Conservation (phyloP, 2,113 vertebrate genomes). For the Peromyscus californicus region DNA sequence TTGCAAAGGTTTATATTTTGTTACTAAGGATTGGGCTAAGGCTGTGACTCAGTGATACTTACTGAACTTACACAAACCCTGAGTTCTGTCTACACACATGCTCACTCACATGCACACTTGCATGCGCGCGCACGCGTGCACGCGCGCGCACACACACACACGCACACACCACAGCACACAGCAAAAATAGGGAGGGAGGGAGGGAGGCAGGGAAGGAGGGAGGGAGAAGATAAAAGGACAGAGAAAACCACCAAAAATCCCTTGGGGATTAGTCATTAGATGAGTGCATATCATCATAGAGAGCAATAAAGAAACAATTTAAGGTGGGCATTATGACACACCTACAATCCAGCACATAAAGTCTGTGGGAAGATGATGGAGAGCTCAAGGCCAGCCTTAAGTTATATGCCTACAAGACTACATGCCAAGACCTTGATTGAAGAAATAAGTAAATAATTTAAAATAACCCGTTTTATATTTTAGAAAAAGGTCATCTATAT, state of each 20-base stretch:
- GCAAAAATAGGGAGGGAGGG: background rate
- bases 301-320: background rate
- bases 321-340: background rate
- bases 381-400: background rate
- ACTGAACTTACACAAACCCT: background rate
- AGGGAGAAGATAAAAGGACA: background rate
- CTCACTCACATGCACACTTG: background rate
- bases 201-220: background rate
- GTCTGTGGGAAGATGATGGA: background rate
- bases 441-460: background rate
- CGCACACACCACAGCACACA: background rate
- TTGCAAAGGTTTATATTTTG: background rate
- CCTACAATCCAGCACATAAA: too few relatives aligned
- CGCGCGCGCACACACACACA: background rate
- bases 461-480: background rate
- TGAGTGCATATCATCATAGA: background rate
- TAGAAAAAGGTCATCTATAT: background rate
- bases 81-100: background rate
- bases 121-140: too few relatives aligned
- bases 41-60: background rate
- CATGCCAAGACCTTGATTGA: background rate
- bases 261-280: background rate
- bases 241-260: background rate
- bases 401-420: background rate
- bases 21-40: background rate